These are phyloP conservation scores for Sigmodon hispidus DNA, from an alignment of 2,113 vertebrate genomes.

Conservation along the genomic window DNA sequence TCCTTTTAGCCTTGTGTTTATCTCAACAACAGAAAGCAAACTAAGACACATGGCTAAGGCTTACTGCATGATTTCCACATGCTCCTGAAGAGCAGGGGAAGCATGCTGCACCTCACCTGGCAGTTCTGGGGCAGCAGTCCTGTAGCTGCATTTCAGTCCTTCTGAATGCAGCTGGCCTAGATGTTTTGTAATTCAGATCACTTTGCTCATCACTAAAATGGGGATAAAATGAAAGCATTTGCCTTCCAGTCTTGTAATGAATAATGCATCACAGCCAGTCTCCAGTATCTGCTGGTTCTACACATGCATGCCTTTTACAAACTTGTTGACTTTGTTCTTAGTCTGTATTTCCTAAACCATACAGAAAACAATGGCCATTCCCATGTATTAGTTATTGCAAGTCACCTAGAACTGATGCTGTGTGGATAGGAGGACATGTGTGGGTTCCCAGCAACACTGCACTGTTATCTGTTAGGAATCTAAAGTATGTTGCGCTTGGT, in stretches of 20 bases:
- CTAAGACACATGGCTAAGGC: background rate
- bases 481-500: background rate
- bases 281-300: background rate
- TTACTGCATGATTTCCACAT: background rate
- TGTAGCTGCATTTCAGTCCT: background rate
- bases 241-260: background rate
- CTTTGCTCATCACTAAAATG: background rate
- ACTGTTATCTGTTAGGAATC: background rate
- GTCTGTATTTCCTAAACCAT: background rate
- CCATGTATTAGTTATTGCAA: background rate
- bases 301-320: background rate
- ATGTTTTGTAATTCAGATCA: background rate
- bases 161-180: too few relatives aligned
- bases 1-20: background rate
- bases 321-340: background rate
- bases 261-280: background rate
- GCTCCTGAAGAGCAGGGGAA: background rate
- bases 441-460: background rate
- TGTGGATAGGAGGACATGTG: too few relatives aligned
- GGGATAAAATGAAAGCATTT: background rate
- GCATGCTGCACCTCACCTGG: background rate
- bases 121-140: background rate
- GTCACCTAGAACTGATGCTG: background rate
- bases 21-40: background rate
- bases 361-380: background rate